These are phyloP conservation scores for Diorhabda sublineata DNA, from an alignment of 1,140 invertebrate species.

Conservation along the genomic window DNA sequence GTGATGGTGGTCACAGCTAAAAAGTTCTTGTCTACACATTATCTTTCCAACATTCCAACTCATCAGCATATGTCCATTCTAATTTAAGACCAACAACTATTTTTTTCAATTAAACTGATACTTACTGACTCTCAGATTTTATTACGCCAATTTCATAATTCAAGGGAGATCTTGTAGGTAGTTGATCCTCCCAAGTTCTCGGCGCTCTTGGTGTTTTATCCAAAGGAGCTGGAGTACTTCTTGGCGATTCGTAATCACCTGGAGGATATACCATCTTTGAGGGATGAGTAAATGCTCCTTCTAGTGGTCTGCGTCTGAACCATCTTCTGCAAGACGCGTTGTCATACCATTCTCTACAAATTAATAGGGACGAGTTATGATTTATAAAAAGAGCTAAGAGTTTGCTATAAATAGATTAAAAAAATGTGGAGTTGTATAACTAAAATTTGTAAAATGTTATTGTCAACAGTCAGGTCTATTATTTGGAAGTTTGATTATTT, in stretches of 20 bases:
- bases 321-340: constrained; percentile 83
- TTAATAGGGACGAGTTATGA: background rate
- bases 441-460: too few relatives aligned
- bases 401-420: too few relatives aligned
- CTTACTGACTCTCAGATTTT: constrained; percentile 84
- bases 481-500: too few relatives aligned
- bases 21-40: too few relatives aligned
- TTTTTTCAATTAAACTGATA: constrained; percentile 27
- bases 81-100: too few relatives aligned
- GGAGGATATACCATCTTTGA: constrained; percentile 93
- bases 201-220: constrained; percentile 46
- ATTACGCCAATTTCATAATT: constrained; percentile 78
- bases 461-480: too few relatives aligned
- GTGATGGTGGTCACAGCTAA: too few relatives aligned
- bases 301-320: constrained; percentile 75
- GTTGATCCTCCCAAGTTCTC: constrained; percentile 62
- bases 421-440: too few relatives aligned
- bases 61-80: too few relatives aligned
- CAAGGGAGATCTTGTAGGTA: constrained; percentile 71
- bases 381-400: too few relatives aligned
- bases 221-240: constrained; percentile 57
- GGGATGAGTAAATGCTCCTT: constrained; percentile 80
- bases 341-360: constrained; percentile 75
- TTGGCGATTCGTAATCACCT: constrained; percentile 72
- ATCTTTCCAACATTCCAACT: too few relatives aligned